Evolutionary conservation across 1,140 invertebrate species (phyloP), one percentile per base, ranked within the genome.

Genomic region (Contarinia nasturtii): DNA sequence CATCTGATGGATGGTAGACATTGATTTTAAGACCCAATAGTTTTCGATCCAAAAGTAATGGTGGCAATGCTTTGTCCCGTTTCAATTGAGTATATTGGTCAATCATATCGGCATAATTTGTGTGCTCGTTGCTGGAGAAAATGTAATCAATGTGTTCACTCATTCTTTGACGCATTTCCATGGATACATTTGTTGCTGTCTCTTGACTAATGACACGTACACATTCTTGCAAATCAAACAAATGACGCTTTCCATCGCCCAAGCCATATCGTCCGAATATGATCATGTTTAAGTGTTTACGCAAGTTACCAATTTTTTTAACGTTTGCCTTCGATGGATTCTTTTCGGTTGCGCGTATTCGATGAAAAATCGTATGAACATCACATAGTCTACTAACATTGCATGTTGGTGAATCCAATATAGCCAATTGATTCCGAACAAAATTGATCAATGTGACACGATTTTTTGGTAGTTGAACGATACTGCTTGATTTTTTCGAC

Each of bases 191-290:
- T 2, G 3, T 54, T 7, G 5, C 59, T 49, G 67, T 64, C 17
- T 65, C 56, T 45, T 57, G 60, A n/a, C 56, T 60, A 0, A 60
- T 53, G 2, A 72, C 53, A 21, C 65, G 58, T 19, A 69, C 57
- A 21, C 68, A 53, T 2, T 53, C 44, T 37, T 66, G 46, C 17
- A 73, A 50, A 49, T 67, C 61, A n/a, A 54, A 62, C 17, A 72
- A 49, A 53, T 70, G 67, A 43, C 57, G 56, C 5, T 54, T 54
- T n/a, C 71, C 71, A 51, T 68, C 65, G 1, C 58, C 53, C 11
- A 73, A 60, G 3, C 70, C 71, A 2, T 67, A 69, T 55, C 72
- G 69, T 0, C 71, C 71, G 4, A 73, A 50, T 2, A 73, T 51
- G 21, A 72, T 61, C 64, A 72, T 72, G 49, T 73, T 73, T 0